These are phyloP conservation scores for Microctenopoma stevenorrisi DNA, from an alignment of 2,797 vertebrate species.

Conservation along the genomic window DNA sequence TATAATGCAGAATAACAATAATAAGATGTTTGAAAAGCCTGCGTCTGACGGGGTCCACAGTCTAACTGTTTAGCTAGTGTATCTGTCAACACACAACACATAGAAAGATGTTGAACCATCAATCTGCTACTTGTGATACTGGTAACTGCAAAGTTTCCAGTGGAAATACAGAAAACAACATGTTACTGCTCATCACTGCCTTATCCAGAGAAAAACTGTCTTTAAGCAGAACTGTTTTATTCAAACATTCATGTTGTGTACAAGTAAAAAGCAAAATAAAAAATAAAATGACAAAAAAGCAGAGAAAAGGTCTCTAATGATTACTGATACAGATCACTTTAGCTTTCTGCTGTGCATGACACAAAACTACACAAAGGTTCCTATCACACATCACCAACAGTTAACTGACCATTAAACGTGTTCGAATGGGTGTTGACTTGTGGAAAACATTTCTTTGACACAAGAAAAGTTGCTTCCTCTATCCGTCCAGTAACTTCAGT, in stretches of 20 bases:
- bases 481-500: slow-evolving; percentile 93
- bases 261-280: slow-evolving; percentile 52
- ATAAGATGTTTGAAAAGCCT: too few relatives aligned
- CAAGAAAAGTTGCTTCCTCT: slow-evolving; percentile 10
- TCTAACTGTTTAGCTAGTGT: too few relatives aligned
- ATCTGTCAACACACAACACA: too few relatives aligned
- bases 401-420: slow-evolving; percentile 34
- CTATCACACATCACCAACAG: slow-evolving; percentile 29
- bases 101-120: background rate
- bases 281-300: slow-evolving; percentile 31
- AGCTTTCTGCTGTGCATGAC: slow-evolving; percentile 39
- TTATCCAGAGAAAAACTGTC: slow-evolving; percentile 5
- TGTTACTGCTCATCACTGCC: background rate
- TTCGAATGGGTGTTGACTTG: slow-evolving; percentile 20
- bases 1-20: too few relatives aligned
- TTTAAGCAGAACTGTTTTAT: slow-evolving; percentile 55
- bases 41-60: too few relatives aligned
- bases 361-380: slow-evolving; percentile 35
- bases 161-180: background rate
- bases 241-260: slow-evolving; percentile 58
- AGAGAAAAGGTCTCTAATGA: slow-evolving; percentile 18
- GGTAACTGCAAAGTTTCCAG: background rate
- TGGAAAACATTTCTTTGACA: background rate
- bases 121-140: background rate
- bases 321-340: slow-evolving; percentile 28